Conservation (phyloP, 2,113 vertebrate species). For the Amphiprion percula region DNA sequence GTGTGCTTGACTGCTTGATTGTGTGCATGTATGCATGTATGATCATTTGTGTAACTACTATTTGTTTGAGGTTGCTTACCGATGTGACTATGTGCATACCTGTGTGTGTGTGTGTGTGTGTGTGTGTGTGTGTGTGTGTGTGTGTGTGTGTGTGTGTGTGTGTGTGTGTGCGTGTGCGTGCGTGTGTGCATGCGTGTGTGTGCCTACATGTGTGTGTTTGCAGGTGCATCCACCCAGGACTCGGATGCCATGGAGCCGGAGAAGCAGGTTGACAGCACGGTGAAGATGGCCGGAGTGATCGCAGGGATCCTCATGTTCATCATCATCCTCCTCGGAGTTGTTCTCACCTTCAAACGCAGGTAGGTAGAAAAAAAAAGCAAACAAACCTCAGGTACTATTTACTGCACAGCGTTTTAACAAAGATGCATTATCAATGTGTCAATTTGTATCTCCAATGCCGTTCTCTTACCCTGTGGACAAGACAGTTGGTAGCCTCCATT, state of each 20-base stretch:
- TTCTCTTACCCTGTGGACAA: not conserved
- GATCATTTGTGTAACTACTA: not conserved
- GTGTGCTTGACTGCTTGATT: not conserved
- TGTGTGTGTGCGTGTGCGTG: slow-evolving; percentile 33
- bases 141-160: slow-evolving; percentile 32
- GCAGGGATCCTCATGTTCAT: slow-evolving; percentile 97
- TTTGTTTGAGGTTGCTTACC: not conserved
- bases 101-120: slow-evolving; percentile 41
- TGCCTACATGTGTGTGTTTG: slow-evolving; percentile 24
- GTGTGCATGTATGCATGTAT: not conserved
- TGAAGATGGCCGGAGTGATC: slow-evolving; percentile 97
- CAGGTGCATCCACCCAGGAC: slow-evolving; percentile 97
- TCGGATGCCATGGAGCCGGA: slow-evolving; percentile 96
- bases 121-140: slow-evolving; percentile 36
- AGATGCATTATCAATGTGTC: not conserved
- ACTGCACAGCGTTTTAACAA: not conserved
- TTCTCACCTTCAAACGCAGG: slow-evolving; percentile 98
- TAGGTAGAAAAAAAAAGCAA: slow-evolving; percentile 61
- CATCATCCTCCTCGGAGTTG: slow-evolving; percentile 94
- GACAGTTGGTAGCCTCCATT: not conserved
- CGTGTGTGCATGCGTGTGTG: slow-evolving; percentile 42
- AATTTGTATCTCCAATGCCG: not conserved
- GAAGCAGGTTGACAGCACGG: slow-evolving; percentile 95
- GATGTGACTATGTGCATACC: slow-evolving; percentile 51
- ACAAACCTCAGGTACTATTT: not conserved